Base-by-base conservation (phyloP, 2,113 vertebrate species). In the Panthera tigris region DNA sequence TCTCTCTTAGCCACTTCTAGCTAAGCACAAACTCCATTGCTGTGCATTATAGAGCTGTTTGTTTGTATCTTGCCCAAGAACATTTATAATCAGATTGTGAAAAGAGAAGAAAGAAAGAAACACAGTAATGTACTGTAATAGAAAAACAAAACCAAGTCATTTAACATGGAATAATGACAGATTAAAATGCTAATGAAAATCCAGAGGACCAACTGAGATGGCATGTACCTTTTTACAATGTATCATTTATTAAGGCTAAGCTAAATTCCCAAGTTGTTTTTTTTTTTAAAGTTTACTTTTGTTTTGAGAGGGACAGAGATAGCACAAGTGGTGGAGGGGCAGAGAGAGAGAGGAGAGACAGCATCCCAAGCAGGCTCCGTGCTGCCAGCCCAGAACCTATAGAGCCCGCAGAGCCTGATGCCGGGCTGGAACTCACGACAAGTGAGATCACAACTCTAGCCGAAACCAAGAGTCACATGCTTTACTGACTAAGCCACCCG, bases 61-160 rank as follows among this genome's bases (percentile, higher is more conserved):
- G n/a, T 55, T 68, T 41, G 5, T 79, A 13, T 89, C 69, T 84
- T 78, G 39, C 23, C 63, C 52, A 79, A 68, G 3, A 94, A 16
- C 48, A 76, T 78, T 95, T 92, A 39, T 82, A 81, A 81, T 95
- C 89, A 68, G 66, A 69, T 69, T 88, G 39, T 82, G 41, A 74
- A 68, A 52, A 95, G 55, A 81, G 29, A 65, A 73, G 23, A 39
- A 74, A 21, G 39, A 76, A 33, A 83, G 69, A 88, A 82, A 94
- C 9, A 36, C 23, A 55, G 15, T 73, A 91, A 82, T 57, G 0
- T 52, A 16, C 31, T 16, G 39, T 61, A 79, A 27, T 39, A 52
- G 48, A 78, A 84, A 84, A 82, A 50, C 48, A 84, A 69, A 88
- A 45, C 55, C 41, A 79, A 81, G 57, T 55, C 41, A 57, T 71